Evolutionary conservation across 2,797 vertebrate genomes (phyloP), one percentile per base, ranked within the genome.

Genomic region (Xenops minutus): DNA sequence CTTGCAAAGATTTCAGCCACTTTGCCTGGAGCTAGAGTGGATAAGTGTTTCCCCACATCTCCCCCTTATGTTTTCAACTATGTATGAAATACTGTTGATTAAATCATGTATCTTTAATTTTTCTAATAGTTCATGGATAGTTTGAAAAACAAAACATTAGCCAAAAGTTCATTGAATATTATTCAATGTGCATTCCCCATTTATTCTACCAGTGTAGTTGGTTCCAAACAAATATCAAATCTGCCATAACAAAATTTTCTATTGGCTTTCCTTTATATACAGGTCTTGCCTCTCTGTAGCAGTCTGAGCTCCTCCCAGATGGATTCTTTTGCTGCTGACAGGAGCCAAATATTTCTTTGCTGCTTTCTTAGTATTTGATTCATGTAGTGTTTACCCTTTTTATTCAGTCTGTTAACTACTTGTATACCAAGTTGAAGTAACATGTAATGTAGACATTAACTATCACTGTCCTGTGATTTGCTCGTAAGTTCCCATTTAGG

Each of bases 161-260:
- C 41, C 58, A 91, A 83, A 93, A 86, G 12, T 19, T 85, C 61
- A 81, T 2, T 78, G 30, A 71, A 55, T 88, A n/a, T 72, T 88
- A 83, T 77, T 89, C 54, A 48, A 0, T 21, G 36, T 62, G 11
- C 24, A 14, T 80, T 85, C 46, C 8, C 17, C 46, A 71, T 7
- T 74, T 92, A 85, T 71, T 91, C 51, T 75, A 81, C 30, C 12
- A 37, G 15, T 12, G 32, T 30, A 48, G 83, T 85, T 10, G 7
- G 87, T 93, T 96, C 88, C 94, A 95, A 90, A 96, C 64, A 92
- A 81, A 95, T 89, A 96, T 88, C 63, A 97, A 97, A 97, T 95
- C 88, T 82, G 52, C 24, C 34, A 46, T 55, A 82, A 85, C 89
- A 92, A 96, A 89, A 78, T 71, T 73, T 91, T 96, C 71, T 94